Base-by-base conservation (phyloP, 2,888 invertebrate species). In the Ectobius pallidus region DNA sequence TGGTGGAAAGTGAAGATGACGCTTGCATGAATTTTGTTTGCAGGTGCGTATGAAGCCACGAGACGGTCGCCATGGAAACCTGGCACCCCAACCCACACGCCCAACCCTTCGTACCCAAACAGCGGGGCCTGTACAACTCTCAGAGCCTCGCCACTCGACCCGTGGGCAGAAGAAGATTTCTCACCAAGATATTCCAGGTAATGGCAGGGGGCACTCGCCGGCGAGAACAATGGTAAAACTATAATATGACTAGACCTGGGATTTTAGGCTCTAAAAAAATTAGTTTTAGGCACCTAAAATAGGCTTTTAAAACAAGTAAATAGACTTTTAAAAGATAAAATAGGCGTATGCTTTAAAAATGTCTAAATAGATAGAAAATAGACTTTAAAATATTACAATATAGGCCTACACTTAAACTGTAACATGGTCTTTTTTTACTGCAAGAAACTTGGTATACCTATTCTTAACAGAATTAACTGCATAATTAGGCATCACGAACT, bases 151-250 rank as follows among this genome's bases (percentile, higher is more conserved):
- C 72, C 25, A 34, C 72, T 9, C 69, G 75, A 62, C 74, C 75
- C 14, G 46, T 74, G 18, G 55, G 70, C 30, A 73, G 79, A 49
- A 77, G 79, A 63, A 74, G 79, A 52, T 76, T 78, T 68, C 78
- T 79, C 68, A 78, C 78, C 67, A 79, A 78, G 76, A 73, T 78
- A 42, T 77, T 79, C 44, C 78, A 79, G 78, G 79, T 79, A 73
- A 39, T n/a, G n/a, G n/a, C n/a, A n/a, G n/a, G n/a, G 18, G 11
- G 18, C 9, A 3, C 11, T n/a, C 44, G 14, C 16, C 9, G 14
- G 2, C 9, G 14, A n/a, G 14, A 2, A 3, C 44, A 44, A n/a
- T 44, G 2, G 11, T 3, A 44, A 3, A 44, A n/a, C n/a, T 44
- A 3, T 1, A 4, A 2, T 44, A 2, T 4, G 18, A 44, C 16